Base-by-base conservation (phyloP, 2,113 vertebrate species). In the Corythornis cristatus region DNA sequence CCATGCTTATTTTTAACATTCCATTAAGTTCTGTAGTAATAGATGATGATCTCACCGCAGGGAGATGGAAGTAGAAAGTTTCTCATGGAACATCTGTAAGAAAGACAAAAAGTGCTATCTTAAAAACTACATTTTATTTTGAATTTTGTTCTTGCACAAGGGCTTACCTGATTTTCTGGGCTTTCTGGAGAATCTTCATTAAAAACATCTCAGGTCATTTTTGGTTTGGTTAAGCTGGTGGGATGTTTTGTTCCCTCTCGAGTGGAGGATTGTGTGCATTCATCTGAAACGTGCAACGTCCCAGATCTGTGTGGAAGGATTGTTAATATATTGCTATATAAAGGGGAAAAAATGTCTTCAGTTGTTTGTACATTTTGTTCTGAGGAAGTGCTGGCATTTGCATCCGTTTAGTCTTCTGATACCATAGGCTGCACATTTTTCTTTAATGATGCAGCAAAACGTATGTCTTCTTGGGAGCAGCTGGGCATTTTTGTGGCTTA, bases 391-490 rank as follows among this genome's bases (percentile, higher is more conserved):
- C 51, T 91, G 51, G 16, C 35, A 76, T 94, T 80, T 94, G 37
- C 45, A 45, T 75, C 54, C 15, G 21, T 83, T 90, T 91, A 77
- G 85, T 83, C 67, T 65, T 95, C 92, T 80, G 51, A 37, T 93
- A 89, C 81, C 62, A 77, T 21, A 86, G 78, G 83, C 46, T 73
- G 76, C 65, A 74, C 31, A 29, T 90, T 97, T 97, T 96, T 94
- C 82, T 94, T 91, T 83, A 86, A 94, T 93, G 79, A 83, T 87
- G 68, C 40, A 65, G 61, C 80, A 77, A 92, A 92, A 64, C 14
- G 16, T 66, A 12, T 45, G 50, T 76, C 42, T 91, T 51, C 56
- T 90, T 83, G 60, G 74, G 37, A 92, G 56, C 64, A 81, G 48
- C 45, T 43, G 2, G 29, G 53, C n/a, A 28, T 90, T 91, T 92